phyloP scores from a whole-genome alignment of 1,140 invertebrate genomes.

The Ladona fulva region DNA sequence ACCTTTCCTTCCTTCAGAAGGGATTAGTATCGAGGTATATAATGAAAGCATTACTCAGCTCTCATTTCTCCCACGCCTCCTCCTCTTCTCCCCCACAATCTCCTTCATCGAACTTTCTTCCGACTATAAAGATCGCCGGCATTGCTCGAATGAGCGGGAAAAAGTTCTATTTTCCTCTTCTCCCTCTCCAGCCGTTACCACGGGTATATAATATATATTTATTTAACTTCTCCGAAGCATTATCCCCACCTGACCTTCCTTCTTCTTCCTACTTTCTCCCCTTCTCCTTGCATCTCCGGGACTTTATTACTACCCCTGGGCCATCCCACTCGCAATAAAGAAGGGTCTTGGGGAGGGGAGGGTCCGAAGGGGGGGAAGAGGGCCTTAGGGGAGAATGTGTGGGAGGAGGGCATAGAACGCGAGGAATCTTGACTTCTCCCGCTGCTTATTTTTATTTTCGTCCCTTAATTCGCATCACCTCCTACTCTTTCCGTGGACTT shows the following conservation, averaged over 20 bases:
- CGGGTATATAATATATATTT: slow-evolving; percentile 8
- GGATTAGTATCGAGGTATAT: background rate
- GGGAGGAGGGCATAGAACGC: background rate
- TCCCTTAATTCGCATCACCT: background rate
- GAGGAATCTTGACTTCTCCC: background rate
- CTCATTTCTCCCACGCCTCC: background rate
- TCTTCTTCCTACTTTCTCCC: background rate
- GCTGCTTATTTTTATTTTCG: background rate
- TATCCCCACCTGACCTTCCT: slow-evolving; percentile 1
- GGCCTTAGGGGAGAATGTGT: background rate
- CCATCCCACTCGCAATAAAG: slow-evolving; percentile 2
- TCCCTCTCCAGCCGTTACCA: background rate
- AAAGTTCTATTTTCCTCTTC: background rate
- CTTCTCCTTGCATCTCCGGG: background rate
- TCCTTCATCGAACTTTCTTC: background rate
- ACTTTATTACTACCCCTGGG: slow-evolving; percentile 1
- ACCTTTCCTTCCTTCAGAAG: no score
- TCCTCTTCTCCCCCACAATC: background rate
- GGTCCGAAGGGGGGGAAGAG: background rate
- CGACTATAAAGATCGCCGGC: background rate
- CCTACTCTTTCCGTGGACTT: background rate
- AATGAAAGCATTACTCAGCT: background rate
- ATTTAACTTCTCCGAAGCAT: background rate
- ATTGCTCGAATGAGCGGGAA: background rate
- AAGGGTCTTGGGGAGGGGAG: background rate